A percentile compares a stretch with the other conserved stretches of the same genome.
Conservation (phyloP, 2,797 vertebrate species). For the Geotrypetes seraphini region DNA sequence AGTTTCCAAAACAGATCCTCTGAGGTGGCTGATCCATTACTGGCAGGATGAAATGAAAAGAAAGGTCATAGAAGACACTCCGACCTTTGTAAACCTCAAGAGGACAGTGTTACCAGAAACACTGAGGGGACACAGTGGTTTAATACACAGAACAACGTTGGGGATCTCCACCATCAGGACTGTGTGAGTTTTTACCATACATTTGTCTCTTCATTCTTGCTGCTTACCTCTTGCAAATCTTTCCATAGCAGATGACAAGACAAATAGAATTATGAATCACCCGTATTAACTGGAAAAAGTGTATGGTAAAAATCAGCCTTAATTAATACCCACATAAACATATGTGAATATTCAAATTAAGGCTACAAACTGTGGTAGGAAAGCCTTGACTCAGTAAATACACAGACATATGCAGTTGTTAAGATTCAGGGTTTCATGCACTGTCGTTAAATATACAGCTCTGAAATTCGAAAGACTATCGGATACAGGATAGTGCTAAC, state of each 20-base stretch:
- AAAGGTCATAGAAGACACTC: slow-evolving; percentile 26
- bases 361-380: slow-evolving; percentile 44
- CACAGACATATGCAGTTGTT: slow-evolving; percentile 71
- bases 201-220: slow-evolving; percentile 50
- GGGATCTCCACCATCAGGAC: slow-evolving; percentile 63
- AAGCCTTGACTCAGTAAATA: slow-evolving; percentile 70
- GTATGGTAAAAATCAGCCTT: slow-evolving; percentile 77
- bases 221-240: slow-evolving; percentile 40
- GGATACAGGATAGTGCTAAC: slow-evolving; percentile 66
- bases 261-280: slow-evolving; percentile 34
- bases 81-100: slow-evolving; percentile 37
- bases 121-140: slow-evolving; percentile 44
- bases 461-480: slow-evolving; percentile 44
- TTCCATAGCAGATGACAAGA: slow-evolving; percentile 51
- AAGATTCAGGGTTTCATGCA: slow-evolving; percentile 78
- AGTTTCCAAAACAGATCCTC: slow-evolving; percentile 98
- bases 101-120: slow-evolving; percentile 43
- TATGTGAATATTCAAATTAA: slow-evolving; percentile 79
- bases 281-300: slow-evolving; percentile 54
- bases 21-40: slow-evolving; percentile 92
- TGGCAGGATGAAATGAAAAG: slow-evolving; percentile 53
- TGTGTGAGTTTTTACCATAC: slow-evolving; percentile 67
- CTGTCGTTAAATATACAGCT: slow-evolving; percentile 43
- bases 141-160: slow-evolving; percentile 49
- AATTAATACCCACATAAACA: slow-evolving; percentile 79